phyloP scores from a whole-genome alignment of 1,140 invertebrate genomes.

The Liolophura sinensis region DNA sequence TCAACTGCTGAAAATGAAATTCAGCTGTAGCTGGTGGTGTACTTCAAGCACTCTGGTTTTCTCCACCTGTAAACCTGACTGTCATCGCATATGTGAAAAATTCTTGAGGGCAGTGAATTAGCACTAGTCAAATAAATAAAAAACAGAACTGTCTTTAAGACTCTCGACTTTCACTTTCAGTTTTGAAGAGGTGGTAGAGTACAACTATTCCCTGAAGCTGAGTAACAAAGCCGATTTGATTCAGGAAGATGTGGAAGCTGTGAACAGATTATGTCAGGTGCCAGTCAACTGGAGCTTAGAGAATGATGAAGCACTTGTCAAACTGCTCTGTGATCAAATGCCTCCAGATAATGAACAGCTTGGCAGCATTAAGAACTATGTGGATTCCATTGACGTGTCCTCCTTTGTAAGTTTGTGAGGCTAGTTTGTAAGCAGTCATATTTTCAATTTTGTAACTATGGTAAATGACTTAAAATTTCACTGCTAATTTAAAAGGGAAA shows the following conservation, averaged over 20 bases:
- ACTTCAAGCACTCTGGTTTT: neutral
- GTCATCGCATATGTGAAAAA: neutral
- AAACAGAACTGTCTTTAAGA: neutral
- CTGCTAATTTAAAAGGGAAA: too few species aligned
- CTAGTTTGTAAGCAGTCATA: neutral
- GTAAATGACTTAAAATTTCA: too few species aligned
- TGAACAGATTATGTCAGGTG: constrained; percentile 32
- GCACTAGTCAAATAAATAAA: neutral
- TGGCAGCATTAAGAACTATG: constrained; percentile 50
- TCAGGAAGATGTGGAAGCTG: constrained; percentile 37
- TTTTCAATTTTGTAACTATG: too few species aligned
- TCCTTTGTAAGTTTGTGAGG: constrained; percentile 43
- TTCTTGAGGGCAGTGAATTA: neutral
- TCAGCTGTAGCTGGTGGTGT: neutral
- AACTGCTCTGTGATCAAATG: constrained; percentile 49
- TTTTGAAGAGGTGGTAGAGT: constrained; percentile 47
- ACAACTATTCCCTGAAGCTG: constrained; percentile 38
- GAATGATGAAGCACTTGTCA: constrained; percentile 53
- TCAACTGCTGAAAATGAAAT: neutral
- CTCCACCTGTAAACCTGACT: constrained; percentile 7
- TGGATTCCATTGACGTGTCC: constrained; percentile 53
- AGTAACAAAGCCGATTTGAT: constrained; percentile 24
- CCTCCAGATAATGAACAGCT: constrained; percentile 48
- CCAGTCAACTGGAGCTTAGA: constrained; percentile 50
- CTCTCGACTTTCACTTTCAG: constrained; percentile 26